Evolutionary conservation across 1,140 invertebrate genomes (phyloP), one percentile per base, ranked within the genome.

Genomic region (Dendrolimus punctatus): DNA sequence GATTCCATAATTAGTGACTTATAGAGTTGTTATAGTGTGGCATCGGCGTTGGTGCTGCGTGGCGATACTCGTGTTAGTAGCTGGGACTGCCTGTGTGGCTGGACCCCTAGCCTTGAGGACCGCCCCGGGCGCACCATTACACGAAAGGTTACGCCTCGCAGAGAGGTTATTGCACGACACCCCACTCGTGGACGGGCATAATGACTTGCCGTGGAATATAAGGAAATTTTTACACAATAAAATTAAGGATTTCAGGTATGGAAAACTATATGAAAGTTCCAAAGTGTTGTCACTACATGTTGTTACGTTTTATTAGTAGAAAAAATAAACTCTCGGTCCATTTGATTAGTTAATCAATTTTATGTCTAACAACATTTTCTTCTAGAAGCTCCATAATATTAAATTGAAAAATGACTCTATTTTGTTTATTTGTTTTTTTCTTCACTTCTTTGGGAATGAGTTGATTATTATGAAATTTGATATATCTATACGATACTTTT

Each of bases 151-250:
- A 23, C 89, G 91, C 51, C 88, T 91, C 40, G 91, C 91, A 2
- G 88, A 89, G 10, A 82, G 90, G 47, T 82, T 91, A 7, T 76
- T 91, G 44, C 90, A 92, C 68, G 90, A 91, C 82, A 89, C 91
- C 52, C 91, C 91, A 57, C 89, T 92, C 55, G 88, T 92, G 70
- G 88, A 92, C 86, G 95, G 95, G 58, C 96, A 97, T 89, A 97
- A 98, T 84, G 96, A 98, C 73, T 85, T 98, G 57, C 94, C 96
- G 0, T 96, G 94, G 93, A 95, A 96, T 82, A 95, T 96, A 75
- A 89, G 95, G 63, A 94, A 94, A 76, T 95, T 95, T 76, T 89
- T 95, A 62, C 93, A 96, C 78, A 97, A 97, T 81, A 92, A 94
- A 78, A 90, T 96, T 50, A 92, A 93, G 68, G 91, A 92, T 68